phyloP scores from a whole-genome alignment of 2,888 invertebrate species.

The Molorchus minor region DNA sequence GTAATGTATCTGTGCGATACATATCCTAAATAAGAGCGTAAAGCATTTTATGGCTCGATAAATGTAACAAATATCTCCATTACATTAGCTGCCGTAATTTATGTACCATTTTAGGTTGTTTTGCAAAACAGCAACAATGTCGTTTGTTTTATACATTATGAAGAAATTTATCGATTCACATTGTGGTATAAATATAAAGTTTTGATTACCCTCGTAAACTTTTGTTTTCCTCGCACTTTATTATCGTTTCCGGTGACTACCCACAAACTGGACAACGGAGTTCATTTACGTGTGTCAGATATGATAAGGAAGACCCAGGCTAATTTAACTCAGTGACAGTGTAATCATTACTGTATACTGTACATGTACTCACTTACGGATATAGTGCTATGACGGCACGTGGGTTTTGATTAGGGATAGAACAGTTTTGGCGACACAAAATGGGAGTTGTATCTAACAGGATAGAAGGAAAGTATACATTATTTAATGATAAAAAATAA shows the following conservation, averaged over 20 bases:
- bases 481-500: not conserved
- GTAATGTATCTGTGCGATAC: too few relatives aligned
- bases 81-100: too few relatives aligned
- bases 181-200: constrained; percentile 7
- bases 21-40: too few relatives aligned
- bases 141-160: constrained; percentile 8
- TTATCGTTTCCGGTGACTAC: constrained; percentile 7
- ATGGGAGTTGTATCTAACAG: not conserved
- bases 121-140: not conserved
- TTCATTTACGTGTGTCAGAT: constrained; percentile 21
- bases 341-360: not conserved
- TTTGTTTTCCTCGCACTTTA: constrained; percentile 10
- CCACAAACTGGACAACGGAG: constrained; percentile 4
- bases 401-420: too few relatives aligned
- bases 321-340: constrained; percentile 31
- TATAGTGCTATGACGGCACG: not conserved
- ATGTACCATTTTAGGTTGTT: not conserved
- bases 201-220: constrained; percentile 7
- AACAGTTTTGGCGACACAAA: too few relatives aligned
- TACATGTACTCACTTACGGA: not conserved
- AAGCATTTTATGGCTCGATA: too few relatives aligned
- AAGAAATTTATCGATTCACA: constrained; percentile 7
- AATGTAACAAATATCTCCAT: too few relatives aligned
- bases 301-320: constrained; percentile 34
- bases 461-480: not conserved